Base-by-base conservation (phyloP, 1,140 invertebrate genomes). In the Zophobas morio region DNA sequence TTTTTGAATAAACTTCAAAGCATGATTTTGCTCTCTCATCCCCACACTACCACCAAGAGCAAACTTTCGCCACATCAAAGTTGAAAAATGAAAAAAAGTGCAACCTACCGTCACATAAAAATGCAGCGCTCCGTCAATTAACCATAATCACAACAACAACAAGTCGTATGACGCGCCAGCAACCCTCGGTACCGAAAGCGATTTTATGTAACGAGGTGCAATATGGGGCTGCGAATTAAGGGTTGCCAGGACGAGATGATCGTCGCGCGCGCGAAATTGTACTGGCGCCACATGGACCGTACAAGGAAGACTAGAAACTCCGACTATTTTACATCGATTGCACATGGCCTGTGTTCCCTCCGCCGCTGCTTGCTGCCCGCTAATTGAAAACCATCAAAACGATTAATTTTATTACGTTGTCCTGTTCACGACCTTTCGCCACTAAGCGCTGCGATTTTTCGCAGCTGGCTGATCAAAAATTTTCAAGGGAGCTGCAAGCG, bases 211-310 rank as follows among this genome's bases (percentile, higher is more conserved):
- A 66, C 60, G 60, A 66, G 60, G 60, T 66, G 60, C 39, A 66
- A 66, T 66, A 66, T 66, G 60, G 60, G 57, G 60, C 20, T 66
- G 37, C 60, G 60, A 66, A 66, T 66, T 66, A 66, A 66, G 40
- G 60, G 60, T 47, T 66, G 60, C 71, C 6, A 35, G 71, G 35
- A 73, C 71, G 46, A 73, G 71, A 73, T 73, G 71, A 73, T 73
- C 49, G 54, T 73, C 70, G 71, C 47, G 70, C 49, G 71, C 71
- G 71, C 71, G 46, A 73, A 73, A 73, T 73, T 73, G 37, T 73
- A 73, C 71, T 73, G 71, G 71, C 71, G 71, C 71, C 71, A 73
- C 71, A 73, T 73, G 71, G 71, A 73, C 71, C 71, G 54, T 56
- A 72, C 47, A 73, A 73, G 71, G 49, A 73, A 72, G 70, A 72